phyloP scores from a whole-genome alignment of 2,888 invertebrate genomes.

The Caenorhabditis sp. region DNA sequence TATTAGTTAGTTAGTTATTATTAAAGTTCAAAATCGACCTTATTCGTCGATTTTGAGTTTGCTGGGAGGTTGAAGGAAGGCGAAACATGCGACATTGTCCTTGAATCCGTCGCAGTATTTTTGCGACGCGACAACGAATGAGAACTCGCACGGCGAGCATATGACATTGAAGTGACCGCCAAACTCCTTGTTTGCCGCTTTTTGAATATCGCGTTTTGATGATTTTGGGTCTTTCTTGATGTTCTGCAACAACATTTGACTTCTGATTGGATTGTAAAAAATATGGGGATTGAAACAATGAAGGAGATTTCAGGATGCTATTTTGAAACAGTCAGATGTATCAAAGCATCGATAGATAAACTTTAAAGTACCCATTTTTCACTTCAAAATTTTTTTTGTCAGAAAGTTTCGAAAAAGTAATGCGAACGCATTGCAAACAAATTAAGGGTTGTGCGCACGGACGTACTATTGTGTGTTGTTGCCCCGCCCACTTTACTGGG shows the following conservation, averaged over 20 bases:
- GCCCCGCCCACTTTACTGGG: too few species aligned
- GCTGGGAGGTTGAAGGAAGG: conserved; percentile 44
- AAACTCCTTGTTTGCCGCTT: conserved; percentile 62
- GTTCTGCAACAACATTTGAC: conserved; percentile 44
- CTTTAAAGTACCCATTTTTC: too few species aligned
- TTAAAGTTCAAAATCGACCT: not conserved
- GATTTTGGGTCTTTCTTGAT: conserved; percentile 59
- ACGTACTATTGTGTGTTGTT: too few species aligned
- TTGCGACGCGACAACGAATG: conserved; percentile 52
- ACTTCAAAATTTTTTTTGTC: too few species aligned
- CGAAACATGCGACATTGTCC: conserved; percentile 49
- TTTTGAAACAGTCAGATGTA: too few species aligned
- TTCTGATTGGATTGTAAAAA: not conserved
- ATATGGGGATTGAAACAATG: not conserved
- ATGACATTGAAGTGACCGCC: conserved; percentile 55
- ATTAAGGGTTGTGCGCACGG: too few species aligned
- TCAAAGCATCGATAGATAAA: too few species aligned
- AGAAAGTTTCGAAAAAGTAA: too few species aligned
- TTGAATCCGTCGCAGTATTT: conserved; percentile 56
- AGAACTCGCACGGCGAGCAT: conserved; percentile 54
- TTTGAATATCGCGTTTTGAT: conserved; percentile 64
- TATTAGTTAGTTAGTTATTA: conserved; percentile 4
- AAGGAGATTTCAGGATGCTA: not conserved
- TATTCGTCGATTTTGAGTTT: conserved; percentile 24
- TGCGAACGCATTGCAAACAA: too few species aligned